Conservation (phyloP, 1,140 invertebrate species). For the Dreissena rostriformis region DNA sequence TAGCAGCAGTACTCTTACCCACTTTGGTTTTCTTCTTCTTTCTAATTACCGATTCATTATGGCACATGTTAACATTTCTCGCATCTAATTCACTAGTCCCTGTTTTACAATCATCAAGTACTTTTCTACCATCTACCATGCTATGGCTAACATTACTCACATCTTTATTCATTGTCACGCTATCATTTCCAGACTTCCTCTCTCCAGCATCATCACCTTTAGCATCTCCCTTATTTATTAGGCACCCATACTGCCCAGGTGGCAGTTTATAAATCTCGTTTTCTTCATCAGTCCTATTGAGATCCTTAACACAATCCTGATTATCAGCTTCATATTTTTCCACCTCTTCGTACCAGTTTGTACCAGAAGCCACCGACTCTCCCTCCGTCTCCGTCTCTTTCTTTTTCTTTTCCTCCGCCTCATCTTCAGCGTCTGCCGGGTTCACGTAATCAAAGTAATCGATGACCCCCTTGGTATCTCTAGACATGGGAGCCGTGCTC, state of each 20-base stretch:
- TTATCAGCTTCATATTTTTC: slow-evolving; percentile 1
- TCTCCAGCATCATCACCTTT: too few species aligned
- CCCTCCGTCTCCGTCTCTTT: neutral
- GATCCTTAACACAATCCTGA: neutral
- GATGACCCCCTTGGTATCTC: slow-evolving; percentile 5
- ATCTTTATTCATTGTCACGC: too few species aligned
- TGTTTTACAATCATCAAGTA: too few species aligned
- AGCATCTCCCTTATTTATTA: too few species aligned
- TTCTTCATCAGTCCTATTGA: slow-evolving; percentile 11
- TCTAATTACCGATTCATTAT: too few species aligned
- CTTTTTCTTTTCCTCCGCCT: slow-evolving; percentile 2
- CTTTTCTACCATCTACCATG: too few species aligned
- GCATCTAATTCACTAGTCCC: too few species aligned
- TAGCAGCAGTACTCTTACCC: neutral
- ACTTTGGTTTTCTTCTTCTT: neutral
- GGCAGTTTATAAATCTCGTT: neutral
- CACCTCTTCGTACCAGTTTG: slow-evolving; percentile 6
- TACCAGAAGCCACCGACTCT: neutral
- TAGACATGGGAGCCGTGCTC: neutral
- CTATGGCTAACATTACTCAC: too few species aligned
- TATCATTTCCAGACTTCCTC: too few species aligned
- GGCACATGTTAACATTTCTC: too few species aligned
- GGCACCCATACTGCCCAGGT: too few species aligned
- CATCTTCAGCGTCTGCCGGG: slow-evolving; percentile 24
- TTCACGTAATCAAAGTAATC: slow-evolving; percentile 57